A percentile compares a stretch with the other conserved stretches of the same genome.
Evolutionary conservation across 2,113 vertebrate species (phyloP).

Genomic region (Illadopsis cleaveri): DNA sequence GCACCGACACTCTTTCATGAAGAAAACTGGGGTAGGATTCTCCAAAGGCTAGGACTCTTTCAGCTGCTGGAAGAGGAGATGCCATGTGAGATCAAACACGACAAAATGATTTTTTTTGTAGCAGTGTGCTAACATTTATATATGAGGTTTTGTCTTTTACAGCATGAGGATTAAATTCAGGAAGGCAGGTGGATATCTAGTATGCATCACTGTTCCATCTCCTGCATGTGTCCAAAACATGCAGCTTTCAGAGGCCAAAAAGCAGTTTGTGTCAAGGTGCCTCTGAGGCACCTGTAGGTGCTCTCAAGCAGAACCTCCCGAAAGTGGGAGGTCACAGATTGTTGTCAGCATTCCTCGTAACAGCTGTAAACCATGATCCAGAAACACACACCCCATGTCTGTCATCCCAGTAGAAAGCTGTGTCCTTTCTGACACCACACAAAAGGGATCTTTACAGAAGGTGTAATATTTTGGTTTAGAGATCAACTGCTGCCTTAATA

Average conservation of each 20-base stretch:
- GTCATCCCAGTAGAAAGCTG: neutral
- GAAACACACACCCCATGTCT: neutral
- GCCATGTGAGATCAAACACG: accelerated
- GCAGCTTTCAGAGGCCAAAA: neutral
- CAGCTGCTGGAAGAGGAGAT: neutral
- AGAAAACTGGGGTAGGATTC: neutral
- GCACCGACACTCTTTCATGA: neutral
- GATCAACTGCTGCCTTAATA: neutral
- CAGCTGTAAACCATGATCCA: neutral
- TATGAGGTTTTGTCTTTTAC: neutral
- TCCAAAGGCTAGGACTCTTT: neutral
- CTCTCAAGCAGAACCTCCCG: neutral
- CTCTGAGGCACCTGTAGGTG: neutral
- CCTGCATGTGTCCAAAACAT: neutral
- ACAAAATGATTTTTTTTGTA: neutral
- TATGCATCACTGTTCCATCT: neutral
- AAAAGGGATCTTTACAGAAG: neutral
- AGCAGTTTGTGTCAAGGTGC: neutral
- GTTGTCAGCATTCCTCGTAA: neutral
- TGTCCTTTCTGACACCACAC: neutral
- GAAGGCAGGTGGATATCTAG: neutral
- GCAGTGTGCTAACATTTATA: neutral
- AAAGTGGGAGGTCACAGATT: neutral
- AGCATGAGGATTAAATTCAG: neutral
- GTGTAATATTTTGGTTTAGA: neutral